Percentiles rank a stretch among this genome's conserved stretches.
Evolutionary conservation across 2,113 vertebrate species (phyloP).

Genomic region (Ginglymostoma cirratum): DNA sequence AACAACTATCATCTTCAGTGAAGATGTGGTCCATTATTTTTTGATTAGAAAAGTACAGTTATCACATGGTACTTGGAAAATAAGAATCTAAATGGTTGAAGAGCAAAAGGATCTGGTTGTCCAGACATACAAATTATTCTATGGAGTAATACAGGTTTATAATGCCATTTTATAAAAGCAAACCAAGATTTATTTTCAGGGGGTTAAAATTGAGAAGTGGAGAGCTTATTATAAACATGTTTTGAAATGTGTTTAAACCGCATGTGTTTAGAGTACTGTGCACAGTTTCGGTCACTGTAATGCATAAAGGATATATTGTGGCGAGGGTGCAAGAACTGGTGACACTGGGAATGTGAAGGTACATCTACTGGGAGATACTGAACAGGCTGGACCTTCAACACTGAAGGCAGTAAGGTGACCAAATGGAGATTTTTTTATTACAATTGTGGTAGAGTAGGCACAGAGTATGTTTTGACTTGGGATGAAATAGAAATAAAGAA

Average conservation of each 20-base stretch:
- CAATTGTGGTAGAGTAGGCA: not conserved
- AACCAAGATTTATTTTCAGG: not conserved
- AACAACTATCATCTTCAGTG: no score
- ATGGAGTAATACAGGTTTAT: not conserved
- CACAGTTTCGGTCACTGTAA: not conserved
- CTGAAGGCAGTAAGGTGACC: no score
- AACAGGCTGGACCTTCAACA: not conserved
- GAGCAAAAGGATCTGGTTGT: not conserved
- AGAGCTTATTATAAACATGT: not conserved
- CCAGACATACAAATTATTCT: not conserved
- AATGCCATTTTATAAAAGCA: not conserved
- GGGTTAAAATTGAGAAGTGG: no score
- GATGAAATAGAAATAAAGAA: not conserved
- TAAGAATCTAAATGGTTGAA: not conserved
- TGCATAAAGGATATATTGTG: not conserved
- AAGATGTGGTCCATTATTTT: not conserved
- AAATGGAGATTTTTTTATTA: not conserved
- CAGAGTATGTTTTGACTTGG: not conserved
- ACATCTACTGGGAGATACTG: not conserved
- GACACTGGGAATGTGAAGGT: not conserved
- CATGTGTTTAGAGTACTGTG: not conserved
- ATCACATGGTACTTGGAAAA: not conserved
- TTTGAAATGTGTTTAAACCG: not conserved
- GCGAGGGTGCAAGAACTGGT: not conserved
- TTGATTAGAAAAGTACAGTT: not conserved